Conservation (phyloP, 1,140 invertebrate genomes). For the Drosophila elegans region DNA sequence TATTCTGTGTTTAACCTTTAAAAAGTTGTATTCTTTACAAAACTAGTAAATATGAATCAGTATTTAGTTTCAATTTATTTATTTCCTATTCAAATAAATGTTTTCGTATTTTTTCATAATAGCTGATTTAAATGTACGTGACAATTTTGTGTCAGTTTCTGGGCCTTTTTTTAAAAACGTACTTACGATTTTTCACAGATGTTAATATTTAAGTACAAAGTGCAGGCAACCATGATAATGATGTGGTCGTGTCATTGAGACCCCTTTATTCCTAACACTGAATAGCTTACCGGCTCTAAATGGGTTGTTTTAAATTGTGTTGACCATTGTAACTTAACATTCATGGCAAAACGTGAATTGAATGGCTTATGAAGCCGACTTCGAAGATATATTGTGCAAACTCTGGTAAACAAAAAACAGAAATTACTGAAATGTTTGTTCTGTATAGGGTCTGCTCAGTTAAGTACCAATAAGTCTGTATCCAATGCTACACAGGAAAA, state of each 20-base stretch:
- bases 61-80: neutral
- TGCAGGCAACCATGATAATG: constrained; percentile 24
- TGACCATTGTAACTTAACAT: constrained; percentile 44
- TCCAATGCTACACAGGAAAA: constrained; percentile 11
- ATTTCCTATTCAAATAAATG: too few relatives aligned
- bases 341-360: constrained; percentile 30
- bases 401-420: constrained; percentile 7
- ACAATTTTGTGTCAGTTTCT: constrained; percentile 17
- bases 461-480: constrained; percentile 14
- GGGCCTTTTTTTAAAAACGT: constrained; percentile 24
- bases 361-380: constrained; percentile 24
- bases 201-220: constrained; percentile 15
- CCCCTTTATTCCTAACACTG: constrained; percentile 37
- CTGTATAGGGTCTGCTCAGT: constrained; percentile 11
- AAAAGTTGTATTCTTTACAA: neutral
- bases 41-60: too few relatives aligned
- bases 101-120: neutral
- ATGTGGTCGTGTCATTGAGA: constrained; percentile 33
- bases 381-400: constrained; percentile 28
- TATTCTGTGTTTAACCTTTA: neutral
- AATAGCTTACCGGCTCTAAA: constrained; percentile 19
- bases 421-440: constrained; percentile 32
- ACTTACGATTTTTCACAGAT: constrained; percentile 14
- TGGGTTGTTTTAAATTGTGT: constrained; percentile 36
- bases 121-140: constrained; percentile 10